Conservation (phyloP, 1,140 invertebrate genomes). For the Drosophila leontia region DNA sequence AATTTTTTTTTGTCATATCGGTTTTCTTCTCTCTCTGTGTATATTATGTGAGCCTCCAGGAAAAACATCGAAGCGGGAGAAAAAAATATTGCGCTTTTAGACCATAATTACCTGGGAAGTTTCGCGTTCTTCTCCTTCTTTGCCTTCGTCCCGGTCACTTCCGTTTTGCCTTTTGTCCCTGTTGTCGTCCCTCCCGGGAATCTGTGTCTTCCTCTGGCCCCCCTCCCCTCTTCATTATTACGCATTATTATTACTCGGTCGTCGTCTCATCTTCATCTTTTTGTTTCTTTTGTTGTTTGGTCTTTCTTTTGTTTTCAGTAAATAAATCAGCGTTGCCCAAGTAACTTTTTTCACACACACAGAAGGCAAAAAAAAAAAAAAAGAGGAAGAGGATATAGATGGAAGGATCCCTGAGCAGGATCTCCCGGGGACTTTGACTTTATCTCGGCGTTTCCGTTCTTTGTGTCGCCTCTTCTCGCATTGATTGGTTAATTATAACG, state of each 20-base stretch:
- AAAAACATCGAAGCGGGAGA: conserved; percentile 1
- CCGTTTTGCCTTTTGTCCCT: conserved; percentile 60
- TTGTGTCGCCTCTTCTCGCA: conserved; percentile 45
- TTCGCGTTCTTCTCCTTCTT: conserved; percentile 40
- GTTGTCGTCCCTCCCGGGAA: conserved; percentile 52
- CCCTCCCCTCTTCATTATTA: conserved; percentile 64
- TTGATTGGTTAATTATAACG: conserved; percentile 80
- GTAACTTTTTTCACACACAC: conserved; percentile 71
- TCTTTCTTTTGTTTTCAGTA: conserved; percentile 75
- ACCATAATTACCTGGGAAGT: conserved; percentile 82
- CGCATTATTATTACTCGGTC: conserved; percentile 72
- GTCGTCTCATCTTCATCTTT: conserved; percentile 27
- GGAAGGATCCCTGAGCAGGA: conserved; percentile 8
- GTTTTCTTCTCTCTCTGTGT: not conserved
- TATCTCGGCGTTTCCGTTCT: conserved; percentile 31
- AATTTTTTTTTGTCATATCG: too few relatives aligned
- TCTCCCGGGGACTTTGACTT: conserved; percentile 30
- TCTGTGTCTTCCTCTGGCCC: conserved; percentile 11
- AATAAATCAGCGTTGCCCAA: conserved; percentile 77
- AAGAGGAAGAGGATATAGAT: too few relatives aligned
- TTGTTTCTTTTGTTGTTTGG: conserved; percentile 44
- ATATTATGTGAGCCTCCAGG: conserved; percentile 27
- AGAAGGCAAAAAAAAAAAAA: not conserved
- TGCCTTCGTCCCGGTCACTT: conserved; percentile 65
- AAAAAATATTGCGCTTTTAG: conserved; percentile 80